Conservation (phyloP, 1,140 invertebrate species). For the Cardiocondyla obscurior region DNA sequence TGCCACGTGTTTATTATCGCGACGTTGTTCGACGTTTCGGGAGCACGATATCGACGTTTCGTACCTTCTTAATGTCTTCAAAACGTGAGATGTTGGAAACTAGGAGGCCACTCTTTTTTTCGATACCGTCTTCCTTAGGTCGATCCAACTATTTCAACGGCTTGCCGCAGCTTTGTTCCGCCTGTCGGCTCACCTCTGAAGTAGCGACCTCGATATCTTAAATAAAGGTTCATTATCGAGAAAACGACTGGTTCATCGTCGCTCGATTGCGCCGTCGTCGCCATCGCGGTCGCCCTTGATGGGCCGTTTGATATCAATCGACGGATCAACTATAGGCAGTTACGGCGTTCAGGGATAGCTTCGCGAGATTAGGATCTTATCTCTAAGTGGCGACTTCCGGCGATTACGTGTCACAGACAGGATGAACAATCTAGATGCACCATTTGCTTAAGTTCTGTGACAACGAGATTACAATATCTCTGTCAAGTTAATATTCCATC, state of each 20-base stretch:
- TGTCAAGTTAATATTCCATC: background rate
- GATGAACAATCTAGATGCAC: background rate
- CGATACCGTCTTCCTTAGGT: constrained; percentile 21
- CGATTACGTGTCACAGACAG: background rate
- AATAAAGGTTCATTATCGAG: constrained; percentile 69
- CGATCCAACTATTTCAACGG: constrained; percentile 50
- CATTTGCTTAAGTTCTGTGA: constrained; percentile 1
- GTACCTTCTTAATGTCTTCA: constrained; percentile 23
- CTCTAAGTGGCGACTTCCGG: constrained; percentile 25
- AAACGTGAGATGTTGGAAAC: constrained; percentile 18
- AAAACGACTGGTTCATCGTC: constrained; percentile 47
- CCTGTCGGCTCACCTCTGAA: constrained; percentile 61
- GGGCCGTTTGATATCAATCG: constrained; percentile 57
- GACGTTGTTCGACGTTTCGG: constrained; percentile 7
- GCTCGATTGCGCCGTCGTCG: background rate
- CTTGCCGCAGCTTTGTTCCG: constrained; percentile 64
- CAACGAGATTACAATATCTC: background rate
- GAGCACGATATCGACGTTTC: constrained; percentile 16
- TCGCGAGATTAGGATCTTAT: constrained; percentile 19
- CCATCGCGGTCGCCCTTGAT: constrained; percentile 16
- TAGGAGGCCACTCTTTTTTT: constrained; percentile 30
- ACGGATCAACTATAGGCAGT: constrained; percentile 33
- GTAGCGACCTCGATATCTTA: constrained; percentile 68
- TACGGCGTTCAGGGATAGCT: constrained; percentile 20
- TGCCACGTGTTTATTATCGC: background rate